A percentile compares a stretch with the other conserved stretches of the same genome.
Conservation (phyloP, 2,113 vertebrate genomes). For the Salvelinus fontinalis region DNA sequence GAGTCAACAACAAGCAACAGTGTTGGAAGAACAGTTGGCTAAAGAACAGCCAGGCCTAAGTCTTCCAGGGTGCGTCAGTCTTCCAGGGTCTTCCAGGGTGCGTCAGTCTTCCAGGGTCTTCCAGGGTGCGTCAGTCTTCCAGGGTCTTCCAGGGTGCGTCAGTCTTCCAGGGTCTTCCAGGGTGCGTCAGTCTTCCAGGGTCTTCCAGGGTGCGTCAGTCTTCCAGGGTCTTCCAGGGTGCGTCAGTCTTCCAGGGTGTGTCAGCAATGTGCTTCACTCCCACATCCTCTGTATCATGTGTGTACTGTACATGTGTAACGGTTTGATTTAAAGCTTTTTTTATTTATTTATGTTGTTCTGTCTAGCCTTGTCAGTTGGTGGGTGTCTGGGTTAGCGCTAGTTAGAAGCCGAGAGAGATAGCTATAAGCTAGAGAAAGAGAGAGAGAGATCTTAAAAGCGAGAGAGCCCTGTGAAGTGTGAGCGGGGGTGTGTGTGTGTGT, state of each 20-base stretch:
- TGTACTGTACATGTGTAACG: background rate
- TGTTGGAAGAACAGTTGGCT: slow-evolving; percentile 67
- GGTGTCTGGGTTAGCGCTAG: background rate
- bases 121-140: too few relatives aligned
- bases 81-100: too few relatives aligned
- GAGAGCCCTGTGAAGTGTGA: slow-evolving; percentile 14
- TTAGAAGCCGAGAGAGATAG: slow-evolving; percentile 20
- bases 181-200: too few relatives aligned
- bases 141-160: too few relatives aligned
- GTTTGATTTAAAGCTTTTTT: background rate
- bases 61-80: too few relatives aligned
- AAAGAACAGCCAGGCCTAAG: slow-evolving; percentile 67
- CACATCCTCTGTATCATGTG: background rate
- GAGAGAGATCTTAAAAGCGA: slow-evolving; percentile 39
- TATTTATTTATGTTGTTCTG: background rate
- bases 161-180: too few relatives aligned
- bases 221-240: too few relatives aligned
- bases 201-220: too few relatives aligned
- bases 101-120: too few relatives aligned
- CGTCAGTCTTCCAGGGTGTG: too few relatives aligned
- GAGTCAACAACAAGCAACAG: slow-evolving; percentile 62
- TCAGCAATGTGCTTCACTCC: background rate
- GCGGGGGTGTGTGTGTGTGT: background rate
- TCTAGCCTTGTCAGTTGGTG: slow-evolving; percentile 53
- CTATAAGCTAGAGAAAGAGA: background rate